phyloP scores from a whole-genome alignment of 2,113 vertebrate genomes.

The Eolophus roseicapilla region DNA sequence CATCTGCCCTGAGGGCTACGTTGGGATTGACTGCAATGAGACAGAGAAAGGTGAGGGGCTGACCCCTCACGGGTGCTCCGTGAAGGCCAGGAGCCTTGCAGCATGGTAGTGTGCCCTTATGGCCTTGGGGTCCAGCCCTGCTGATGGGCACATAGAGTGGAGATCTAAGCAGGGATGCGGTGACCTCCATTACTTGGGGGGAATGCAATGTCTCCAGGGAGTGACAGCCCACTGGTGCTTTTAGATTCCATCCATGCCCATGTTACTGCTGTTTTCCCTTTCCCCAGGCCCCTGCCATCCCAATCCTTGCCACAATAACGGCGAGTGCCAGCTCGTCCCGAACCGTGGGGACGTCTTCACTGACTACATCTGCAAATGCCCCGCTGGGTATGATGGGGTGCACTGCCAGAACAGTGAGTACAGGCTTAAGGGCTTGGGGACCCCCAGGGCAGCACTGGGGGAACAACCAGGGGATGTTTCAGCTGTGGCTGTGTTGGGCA shows the following conservation, averaged over 20 bases:
- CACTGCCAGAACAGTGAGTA: constrained; percentile 91
- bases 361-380: constrained; percentile 87
- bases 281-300: constrained; percentile 85
- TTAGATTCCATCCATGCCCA: background rate
- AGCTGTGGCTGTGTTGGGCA: background rate
- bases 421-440: background rate
- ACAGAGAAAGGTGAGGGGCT: constrained; percentile 82
- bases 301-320: constrained; percentile 88
- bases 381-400: constrained; percentile 79
- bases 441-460: fast-evolving
- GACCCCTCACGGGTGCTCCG: fast-evolving
- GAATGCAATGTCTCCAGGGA: background rate
- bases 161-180: background rate
- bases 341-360: constrained; percentile 88
- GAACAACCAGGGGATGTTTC: fast-evolving
- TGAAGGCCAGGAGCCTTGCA: background rate
- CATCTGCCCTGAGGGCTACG: constrained; percentile 86
- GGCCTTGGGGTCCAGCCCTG: background rate
- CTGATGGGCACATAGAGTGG: background rate
- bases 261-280: background rate
- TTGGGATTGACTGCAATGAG: constrained; percentile 86
- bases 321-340: constrained; percentile 74
- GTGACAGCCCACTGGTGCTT: background rate
- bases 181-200: background rate
- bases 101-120: fast-evolving